Evolutionary conservation across 2,888 invertebrate species (phyloP).

Genomic region (Drosophila niveifrons): DNA sequence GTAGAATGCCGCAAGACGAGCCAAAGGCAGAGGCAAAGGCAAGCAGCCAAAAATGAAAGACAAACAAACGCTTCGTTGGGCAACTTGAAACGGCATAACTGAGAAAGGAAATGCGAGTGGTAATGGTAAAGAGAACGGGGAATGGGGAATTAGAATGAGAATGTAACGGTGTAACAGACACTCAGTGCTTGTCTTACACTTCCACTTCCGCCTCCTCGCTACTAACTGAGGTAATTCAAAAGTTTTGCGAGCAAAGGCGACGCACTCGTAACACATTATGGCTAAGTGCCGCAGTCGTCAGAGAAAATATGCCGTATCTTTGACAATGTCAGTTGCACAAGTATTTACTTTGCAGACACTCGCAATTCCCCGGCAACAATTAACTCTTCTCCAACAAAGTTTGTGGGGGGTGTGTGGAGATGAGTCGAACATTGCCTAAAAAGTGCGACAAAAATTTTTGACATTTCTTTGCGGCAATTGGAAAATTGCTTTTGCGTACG

Average conservation of each 20-base stretch:
- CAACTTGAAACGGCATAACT: slow-evolving; percentile 82
- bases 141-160: slow-evolving; percentile 13
- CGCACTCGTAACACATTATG: slow-evolving; percentile 67
- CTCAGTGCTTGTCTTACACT: slow-evolving; percentile 3
- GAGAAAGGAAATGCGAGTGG: slow-evolving; percentile 39
- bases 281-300: slow-evolving; percentile 61
- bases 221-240: slow-evolving; percentile 79
- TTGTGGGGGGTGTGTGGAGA: not conserved
- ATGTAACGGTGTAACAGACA: slow-evolving; percentile 67
- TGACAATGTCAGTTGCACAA: slow-evolving; percentile 68
- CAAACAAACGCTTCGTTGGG: slow-evolving; percentile 75
- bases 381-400: slow-evolving; percentile 54
- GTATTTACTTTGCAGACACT: slow-evolving; percentile 67
- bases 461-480: slow-evolving; percentile 76
- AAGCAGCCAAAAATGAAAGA: slow-evolving; percentile 64
- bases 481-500: slow-evolving; percentile 79
- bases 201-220: slow-evolving; percentile 1
- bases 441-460: slow-evolving; percentile 64
- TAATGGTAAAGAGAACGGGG: not conserved
- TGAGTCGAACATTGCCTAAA: slow-evolving; percentile 10
- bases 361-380: slow-evolving; percentile 61
- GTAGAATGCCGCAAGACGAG: slow-evolving; percentile 57
- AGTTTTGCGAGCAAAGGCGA: slow-evolving; percentile 63
- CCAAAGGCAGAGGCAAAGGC: not conserved
- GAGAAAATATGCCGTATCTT: slow-evolving; percentile 47